Base-by-base conservation (phyloP, 2,797 vertebrate genomes). In the Sebastiscus tertius region DNA sequence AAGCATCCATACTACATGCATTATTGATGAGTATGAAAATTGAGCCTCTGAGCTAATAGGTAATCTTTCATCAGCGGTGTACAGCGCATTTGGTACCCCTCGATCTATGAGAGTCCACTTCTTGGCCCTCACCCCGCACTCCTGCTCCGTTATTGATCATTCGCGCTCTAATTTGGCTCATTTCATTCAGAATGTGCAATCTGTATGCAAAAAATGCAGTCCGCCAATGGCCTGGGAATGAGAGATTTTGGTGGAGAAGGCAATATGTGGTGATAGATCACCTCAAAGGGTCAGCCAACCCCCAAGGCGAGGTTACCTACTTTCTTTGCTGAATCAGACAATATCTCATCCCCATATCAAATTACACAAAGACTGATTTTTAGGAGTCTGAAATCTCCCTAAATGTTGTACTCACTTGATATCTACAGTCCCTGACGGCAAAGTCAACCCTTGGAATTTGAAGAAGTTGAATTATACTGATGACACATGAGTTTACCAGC, bases 21-120 rank as follows among this genome's bases (percentile, higher is more conserved):
- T 91, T 90, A 93, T 92, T 87, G 83, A 90, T 90, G 82, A 82
- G 69, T 52, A 62, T 83, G 82, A 86, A 85, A 84, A 87, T 74
- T 34, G 72, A 81, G 46, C 72, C 74, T 75, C 33, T 56, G 76
- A 75, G 75, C 78, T 85, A 80, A 88, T 77, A 76, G 76, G 42
- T 77, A 70, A 87, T 87, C 72, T 77, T 75, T 87, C 79, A 77
- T 84, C 24, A 65, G 36, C 62, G 59, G 55, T 75, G 24, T 46
- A 36, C 6, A 42, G 31, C 34, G 52, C 59, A 63, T 82, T 73
- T 34, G 4, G 56, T 72, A 18, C 60, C 14, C 18, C 22, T 52
- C 4, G 5, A 49, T 77, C 36, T 49, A 34, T 76, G 24, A 18
- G 49, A 78, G 75, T 79, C 61, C 46, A 34, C 73, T 67, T 58